Evolutionary conservation across 2,113 vertebrate genomes (phyloP), one percentile per base, ranked within the genome.

Genomic region (Zingel zingel): DNA sequence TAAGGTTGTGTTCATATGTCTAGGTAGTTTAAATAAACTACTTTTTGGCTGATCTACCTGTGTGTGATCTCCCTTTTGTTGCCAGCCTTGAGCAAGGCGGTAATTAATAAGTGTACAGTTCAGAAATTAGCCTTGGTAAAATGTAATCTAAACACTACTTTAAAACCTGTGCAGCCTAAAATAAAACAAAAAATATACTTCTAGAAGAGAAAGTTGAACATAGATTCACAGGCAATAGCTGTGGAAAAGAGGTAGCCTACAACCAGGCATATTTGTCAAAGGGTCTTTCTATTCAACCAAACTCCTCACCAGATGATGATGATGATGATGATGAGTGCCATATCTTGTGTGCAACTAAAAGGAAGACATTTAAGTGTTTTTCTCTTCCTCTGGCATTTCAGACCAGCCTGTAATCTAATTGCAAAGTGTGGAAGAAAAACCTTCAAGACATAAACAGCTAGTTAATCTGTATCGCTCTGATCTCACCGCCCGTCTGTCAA

Each of bases 401-500:
- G 43, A 73, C 12, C 56, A 18, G 69, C 78, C 78, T 63, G 67
- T 88, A 91, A 91, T 89, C 83, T 86, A 79, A 90, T 87, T 92
- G 36, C 67, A 77, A 76, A 84, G 77, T 79, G 82, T 79, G 73
- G 79, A 89, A 36, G 71, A 70, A 77, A 81, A 87, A 79, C 23
- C 67, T 72, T 66, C 21, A 66, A 58, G 79, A 71, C 79, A 62
- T 81, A 87, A 79, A 84, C 86, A 72, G 63, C 15, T 51, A 91
- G 82, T 83, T 85, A 81, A 87, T 89, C 85, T 89, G 70, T 75
- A 77, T 85, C 83, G 84, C 72, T 91, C 77, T 94, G 92, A 94
- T 93, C 89, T 90, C 3, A 39, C 86, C 61, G 86, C 80, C 90
- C 82, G 89, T 89, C 92, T 87, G 92, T 93, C 93, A 93, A 68